phyloP scores from a whole-genome alignment of 2,113 vertebrate species.

The Cephalopterus ornatus region DNA sequence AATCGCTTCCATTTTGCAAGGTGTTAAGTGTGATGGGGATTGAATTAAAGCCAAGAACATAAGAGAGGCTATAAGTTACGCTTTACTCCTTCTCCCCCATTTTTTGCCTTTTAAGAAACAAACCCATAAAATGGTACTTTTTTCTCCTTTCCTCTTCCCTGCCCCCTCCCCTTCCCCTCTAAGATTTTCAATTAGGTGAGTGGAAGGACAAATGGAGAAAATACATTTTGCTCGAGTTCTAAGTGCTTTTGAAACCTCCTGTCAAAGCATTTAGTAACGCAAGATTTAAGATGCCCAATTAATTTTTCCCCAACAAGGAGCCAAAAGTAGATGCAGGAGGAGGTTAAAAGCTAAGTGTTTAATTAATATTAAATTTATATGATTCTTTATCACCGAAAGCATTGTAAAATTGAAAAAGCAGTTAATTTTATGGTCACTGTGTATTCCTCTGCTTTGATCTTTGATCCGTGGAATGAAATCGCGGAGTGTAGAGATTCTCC shows the following conservation, averaged over 20 bases:
- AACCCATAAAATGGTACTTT: constrained; percentile 56
- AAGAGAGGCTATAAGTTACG: constrained; percentile 55
- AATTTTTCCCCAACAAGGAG: constrained; percentile 78
- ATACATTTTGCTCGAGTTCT: constrained; percentile 66
- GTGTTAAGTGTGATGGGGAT: constrained; percentile 42
- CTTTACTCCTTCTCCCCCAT: not conserved
- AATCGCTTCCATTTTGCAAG: constrained; percentile 52
- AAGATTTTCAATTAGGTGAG: constrained; percentile 71
- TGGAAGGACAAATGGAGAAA: constrained; percentile 54
- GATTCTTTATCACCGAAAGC: constrained; percentile 79
- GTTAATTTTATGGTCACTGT: constrained; percentile 80
- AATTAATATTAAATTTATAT: constrained; percentile 88
- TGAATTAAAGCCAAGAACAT: constrained; percentile 42
- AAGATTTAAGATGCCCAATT: constrained; percentile 82
- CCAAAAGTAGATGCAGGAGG: constrained; percentile 78
- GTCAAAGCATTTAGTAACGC: constrained; percentile 73
- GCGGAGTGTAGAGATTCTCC: constrained; percentile 56
- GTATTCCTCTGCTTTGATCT: constrained; percentile 79
- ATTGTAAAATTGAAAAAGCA: constrained; percentile 82
- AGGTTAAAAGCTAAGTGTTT: constrained; percentile 85
- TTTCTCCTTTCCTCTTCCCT: not conserved
- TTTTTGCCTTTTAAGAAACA: constrained; percentile 36
- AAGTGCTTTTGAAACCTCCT: constrained; percentile 75
- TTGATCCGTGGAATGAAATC: constrained; percentile 77
- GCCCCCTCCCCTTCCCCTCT: not conserved